A percentile compares a stretch with the other conserved stretches of the same genome.
Evolutionary conservation across 2,888 invertebrate genomes (phyloP).

Genomic region (Pseudococcus longispinus): DNA sequence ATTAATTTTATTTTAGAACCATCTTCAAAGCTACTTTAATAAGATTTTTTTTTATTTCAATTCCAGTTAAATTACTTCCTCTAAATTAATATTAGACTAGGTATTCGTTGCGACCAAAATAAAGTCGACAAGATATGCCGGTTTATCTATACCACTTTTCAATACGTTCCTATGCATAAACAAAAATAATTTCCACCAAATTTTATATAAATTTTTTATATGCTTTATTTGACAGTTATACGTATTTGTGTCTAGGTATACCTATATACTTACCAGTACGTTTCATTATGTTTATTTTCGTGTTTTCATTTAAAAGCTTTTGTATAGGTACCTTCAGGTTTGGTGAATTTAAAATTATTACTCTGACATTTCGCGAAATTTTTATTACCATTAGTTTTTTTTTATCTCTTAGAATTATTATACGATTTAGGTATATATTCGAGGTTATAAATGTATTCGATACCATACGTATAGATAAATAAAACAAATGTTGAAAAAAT

Average conservation of each 20-base stretch:
- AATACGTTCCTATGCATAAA: not conserved
- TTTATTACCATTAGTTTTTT: not conserved
- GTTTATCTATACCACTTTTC: constrained; percentile 14
- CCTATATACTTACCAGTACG: not conserved
- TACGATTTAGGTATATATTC: no score
- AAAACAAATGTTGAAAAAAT: not conserved
- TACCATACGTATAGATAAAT: not conserved
- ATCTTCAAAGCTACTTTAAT: constrained; percentile 30
- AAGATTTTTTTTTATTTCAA: constrained; percentile 23
- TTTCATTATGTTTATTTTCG: not conserved
- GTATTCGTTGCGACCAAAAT: not conserved
- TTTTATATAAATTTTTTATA: not conserved
- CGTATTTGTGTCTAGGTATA: not conserved
- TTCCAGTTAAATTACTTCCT: constrained; percentile 8
- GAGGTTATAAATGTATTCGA: no score
- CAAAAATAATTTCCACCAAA: not conserved
- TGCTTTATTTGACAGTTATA: not conserved
- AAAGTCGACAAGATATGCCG: constrained; percentile 9
- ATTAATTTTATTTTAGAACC: not conserved
- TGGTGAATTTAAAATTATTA: not conserved
- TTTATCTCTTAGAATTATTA: not conserved
- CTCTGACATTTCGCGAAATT: not conserved
- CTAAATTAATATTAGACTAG: not conserved
- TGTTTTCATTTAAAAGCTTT: not conserved
- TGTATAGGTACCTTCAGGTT: not conserved